These are phyloP conservation scores for Apamea crenata DNA, from an alignment of 2,888 invertebrate genomes.

Conservation along the genomic window DNA sequence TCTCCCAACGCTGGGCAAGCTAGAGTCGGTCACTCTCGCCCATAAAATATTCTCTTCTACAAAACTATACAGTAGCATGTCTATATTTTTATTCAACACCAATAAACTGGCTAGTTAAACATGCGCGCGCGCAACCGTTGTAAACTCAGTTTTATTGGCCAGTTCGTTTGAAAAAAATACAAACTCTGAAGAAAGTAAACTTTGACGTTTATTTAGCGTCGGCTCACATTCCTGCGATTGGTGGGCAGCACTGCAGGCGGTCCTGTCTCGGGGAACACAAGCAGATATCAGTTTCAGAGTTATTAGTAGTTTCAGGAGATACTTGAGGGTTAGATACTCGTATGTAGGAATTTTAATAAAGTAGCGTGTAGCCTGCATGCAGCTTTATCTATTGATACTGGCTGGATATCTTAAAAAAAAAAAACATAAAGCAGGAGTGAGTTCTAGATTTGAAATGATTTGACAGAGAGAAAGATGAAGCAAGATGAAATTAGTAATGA, in stretches of 20 bases:
- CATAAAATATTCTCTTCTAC: conserved; percentile 9
- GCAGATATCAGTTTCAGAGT: neutral
- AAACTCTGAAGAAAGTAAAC: conserved; percentile 56
- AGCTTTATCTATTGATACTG: too few relatives aligned
- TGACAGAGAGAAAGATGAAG: too few relatives aligned
- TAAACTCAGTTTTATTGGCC: conserved; percentile 61
- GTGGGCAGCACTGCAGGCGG: conserved; percentile 29
- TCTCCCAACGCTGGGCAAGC: neutral
- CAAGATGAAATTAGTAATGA: too few relatives aligned
- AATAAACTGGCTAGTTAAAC: conserved; percentile 54
- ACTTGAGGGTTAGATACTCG: too few relatives aligned
- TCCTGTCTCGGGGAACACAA: neutral
- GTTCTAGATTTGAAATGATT: too few relatives aligned
- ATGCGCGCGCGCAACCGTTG: conserved; percentile 56
- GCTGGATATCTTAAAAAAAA: too few relatives aligned
- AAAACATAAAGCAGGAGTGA: too few relatives aligned
- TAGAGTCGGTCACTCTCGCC: neutral
- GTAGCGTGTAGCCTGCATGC: too few relatives aligned
- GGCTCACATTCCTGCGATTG: conserved; percentile 31
- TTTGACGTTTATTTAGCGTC: conserved; percentile 51
- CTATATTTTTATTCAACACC: conserved; percentile 59
- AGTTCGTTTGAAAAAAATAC: conserved; percentile 60
- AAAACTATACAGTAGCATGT: conserved; percentile 31
- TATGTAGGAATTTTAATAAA: neutral
- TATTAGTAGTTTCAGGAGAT: too few relatives aligned